Evolutionary conservation across 2,797 vertebrate species (phyloP), one percentile per base, ranked within the genome.

Genomic region (Rhabdomys pumilio): DNA sequence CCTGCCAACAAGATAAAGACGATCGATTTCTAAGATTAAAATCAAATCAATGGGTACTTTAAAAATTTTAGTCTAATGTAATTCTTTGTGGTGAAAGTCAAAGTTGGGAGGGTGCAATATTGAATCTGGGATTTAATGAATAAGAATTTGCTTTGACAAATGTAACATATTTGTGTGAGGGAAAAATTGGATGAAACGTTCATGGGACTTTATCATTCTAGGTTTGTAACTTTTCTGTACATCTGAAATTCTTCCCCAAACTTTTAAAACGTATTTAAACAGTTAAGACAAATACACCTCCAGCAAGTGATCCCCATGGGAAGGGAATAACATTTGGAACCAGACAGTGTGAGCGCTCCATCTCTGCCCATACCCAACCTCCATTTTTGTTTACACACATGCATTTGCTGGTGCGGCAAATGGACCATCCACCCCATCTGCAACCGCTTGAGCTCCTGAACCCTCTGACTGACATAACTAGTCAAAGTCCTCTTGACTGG

Each of bases 401-500:
- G 22, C 9, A 92, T 94, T 44, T 93, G 15, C 81, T 96, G 57
- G 90, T 61, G 47, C 67, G 85, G 85, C 65, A 24, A 63, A 10
- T 3, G 59, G 77, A 44, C 88, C 80, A 76, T 41, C 84, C 34
- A 87, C 57, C 50, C 92, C 72, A 73, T 96, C 94, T 90, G 73
- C 88, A 97, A 98, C 59, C 91, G 92, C 91, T 95, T 95, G 94
- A 0, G 82, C 92, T 95, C 98, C 98, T 97, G 91, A 98, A 97
- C 95, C 93, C 89, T 95, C 89, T 67, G 86, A 94, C 63, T 84
- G 92, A 90, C 98, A 97, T 98, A 98, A 98, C 61, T 97, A 93
- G 98, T 98, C 97, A 96, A 98, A 96, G 88, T 96, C 88, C 97
- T 96, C 97, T 94, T 97, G 97, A 88, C 91, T 92, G 88, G 65